Evolutionary conservation across 2,113 vertebrate species (phyloP), one percentile per base, ranked within the genome.

Genomic region (Sceloporus tristichus): DNA sequence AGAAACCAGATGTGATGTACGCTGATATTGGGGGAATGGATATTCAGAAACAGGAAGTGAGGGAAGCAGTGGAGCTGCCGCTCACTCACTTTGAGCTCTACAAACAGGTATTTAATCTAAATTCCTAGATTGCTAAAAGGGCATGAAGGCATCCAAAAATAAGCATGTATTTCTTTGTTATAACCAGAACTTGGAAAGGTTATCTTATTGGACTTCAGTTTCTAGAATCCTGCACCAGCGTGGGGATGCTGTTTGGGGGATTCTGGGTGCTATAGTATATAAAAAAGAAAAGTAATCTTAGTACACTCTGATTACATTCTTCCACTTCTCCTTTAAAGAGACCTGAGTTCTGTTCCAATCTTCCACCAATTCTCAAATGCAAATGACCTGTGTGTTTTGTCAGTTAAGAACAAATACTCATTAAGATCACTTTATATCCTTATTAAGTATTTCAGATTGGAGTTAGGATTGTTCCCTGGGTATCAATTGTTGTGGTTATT

Each of bases 11-110:
- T 4, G 98, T 99, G 93, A 97, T 98, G 96, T 99, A 99, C 3
- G 98, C 98, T 0, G 98, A 99, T 93, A 99, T 99, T 0, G 98
- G 98, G 0, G 98, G 98, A 25, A 99, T 99, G 98, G 98, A 99
- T 95, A 99, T 99, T 92, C 98, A 99, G 96, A 99, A 99, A 93
- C 98, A 99, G 96, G 98, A 99, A 94, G 98, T 99, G 42, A 94
- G 98, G 75, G 98, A 99, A 93, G 98, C 98, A 0, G 98, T 99
- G 89, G 98, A 99, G 92, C 97, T 99, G 71, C 98, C 98, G 0
- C 98, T 99, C 18, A 99, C 98, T 11, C 98, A 99, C 95, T 99
- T 99, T 5, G 98, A 99, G 92, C 98, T 99, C 86, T 99, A 99
- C 80, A 99, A 99, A 93, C 98, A 99, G 98, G 98, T 98, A 38